These are phyloP conservation scores for Spisula subtruncata DNA, from an alignment of 2,888 invertebrate genomes.

Conservation along the genomic window DNA sequence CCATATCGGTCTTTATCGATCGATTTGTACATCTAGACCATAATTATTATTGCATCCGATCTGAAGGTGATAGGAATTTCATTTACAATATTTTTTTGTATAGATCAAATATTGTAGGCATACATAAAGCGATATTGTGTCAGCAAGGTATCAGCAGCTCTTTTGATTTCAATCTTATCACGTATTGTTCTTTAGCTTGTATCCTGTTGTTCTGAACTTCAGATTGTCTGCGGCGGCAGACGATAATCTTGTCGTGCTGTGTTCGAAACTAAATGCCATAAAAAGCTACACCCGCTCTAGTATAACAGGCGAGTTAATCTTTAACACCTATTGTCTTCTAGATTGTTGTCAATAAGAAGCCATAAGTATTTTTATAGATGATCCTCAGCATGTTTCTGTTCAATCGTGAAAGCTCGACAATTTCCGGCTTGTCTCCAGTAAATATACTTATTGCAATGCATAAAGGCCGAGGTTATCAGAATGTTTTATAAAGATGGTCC, in stretches of 20 bases:
- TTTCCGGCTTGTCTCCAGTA: too few species aligned
- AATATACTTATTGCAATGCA: too few species aligned
- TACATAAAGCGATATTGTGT: background rate
- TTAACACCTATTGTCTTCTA: background rate
- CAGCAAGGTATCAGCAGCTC: background rate
- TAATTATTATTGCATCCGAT: background rate
- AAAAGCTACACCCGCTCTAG: background rate
- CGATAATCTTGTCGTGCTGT: background rate
- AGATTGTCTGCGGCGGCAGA: background rate
- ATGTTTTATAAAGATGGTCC: too few species aligned
- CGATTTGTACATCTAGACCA: background rate
- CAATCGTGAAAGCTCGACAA: too few species aligned
- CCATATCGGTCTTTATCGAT: background rate
- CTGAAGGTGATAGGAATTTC: background rate
- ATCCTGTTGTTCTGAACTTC: background rate
- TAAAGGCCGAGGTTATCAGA: too few species aligned
- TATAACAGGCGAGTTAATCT: background rate
- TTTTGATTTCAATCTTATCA: background rate
- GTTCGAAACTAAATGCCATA: background rate
- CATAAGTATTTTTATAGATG: too few species aligned
- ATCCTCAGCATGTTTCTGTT: too few species aligned
- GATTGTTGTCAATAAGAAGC: background rate
- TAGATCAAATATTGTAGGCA: too few species aligned
- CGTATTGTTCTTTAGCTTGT: conserved; percentile 1
- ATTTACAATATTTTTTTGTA: background rate